Evolutionary conservation across 2,797 vertebrate species (phyloP).

Genomic region (Phalanger gymnotis): DNA sequence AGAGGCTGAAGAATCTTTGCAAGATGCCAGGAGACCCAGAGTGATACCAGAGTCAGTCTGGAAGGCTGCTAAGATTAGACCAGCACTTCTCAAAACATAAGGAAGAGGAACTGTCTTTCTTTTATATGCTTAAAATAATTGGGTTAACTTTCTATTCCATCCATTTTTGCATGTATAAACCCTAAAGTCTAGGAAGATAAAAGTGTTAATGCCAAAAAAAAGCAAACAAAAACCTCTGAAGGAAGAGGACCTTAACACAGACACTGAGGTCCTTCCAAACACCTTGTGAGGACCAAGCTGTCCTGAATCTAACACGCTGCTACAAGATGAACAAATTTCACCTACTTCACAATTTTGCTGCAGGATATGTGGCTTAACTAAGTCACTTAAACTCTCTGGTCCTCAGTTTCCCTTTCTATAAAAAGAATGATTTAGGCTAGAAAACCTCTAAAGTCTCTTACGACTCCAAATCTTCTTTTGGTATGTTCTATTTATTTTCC

Average conservation of each 20-base stretch:
- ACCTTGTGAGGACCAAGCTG: not conserved
- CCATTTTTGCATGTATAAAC: too few species aligned
- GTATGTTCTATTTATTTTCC: not conserved
- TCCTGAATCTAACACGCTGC: not conserved
- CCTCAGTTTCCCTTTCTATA: not conserved
- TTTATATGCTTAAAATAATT: too few species aligned
- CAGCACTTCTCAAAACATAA: not conserved
- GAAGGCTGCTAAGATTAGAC: not conserved
- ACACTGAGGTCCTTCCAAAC: not conserved
- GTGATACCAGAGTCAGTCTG: not conserved
- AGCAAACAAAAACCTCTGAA: too few species aligned
- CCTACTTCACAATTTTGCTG: not conserved
- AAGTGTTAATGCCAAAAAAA: too few species aligned
- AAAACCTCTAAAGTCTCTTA: not conserved
- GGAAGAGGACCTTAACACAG: not conserved
- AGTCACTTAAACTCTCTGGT: not conserved
- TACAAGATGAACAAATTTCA: not conserved
- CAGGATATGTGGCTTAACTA: not conserved
- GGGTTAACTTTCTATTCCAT: too few species aligned
- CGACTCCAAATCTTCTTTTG: not conserved
- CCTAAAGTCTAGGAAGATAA: too few species aligned
- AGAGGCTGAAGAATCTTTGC: not conserved
- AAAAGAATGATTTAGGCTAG: not conserved
- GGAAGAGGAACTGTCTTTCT: not conserved
- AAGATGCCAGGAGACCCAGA: not conserved